Conservation (phyloP, 2,797 vertebrate species). For the Silurus aristotelis region DNA sequence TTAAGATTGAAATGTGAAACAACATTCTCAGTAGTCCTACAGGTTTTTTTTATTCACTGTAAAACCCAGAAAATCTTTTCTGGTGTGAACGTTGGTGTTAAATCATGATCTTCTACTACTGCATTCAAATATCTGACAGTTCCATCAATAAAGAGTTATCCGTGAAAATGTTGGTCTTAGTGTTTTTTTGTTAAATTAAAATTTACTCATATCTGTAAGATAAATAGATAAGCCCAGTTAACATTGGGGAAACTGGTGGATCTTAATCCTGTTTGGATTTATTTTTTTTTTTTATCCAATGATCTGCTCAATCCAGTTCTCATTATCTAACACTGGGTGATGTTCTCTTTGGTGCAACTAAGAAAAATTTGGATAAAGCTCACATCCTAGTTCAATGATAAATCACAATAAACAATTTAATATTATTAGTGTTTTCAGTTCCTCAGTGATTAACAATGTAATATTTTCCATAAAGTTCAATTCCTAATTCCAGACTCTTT, state of each 20-base stretch:
- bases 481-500: neutral
- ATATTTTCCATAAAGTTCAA: neutral
- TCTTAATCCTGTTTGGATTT: neutral
- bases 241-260: no score
- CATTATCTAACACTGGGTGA: neutral
- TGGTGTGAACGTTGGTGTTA: neutral
- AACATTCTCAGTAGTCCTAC: neutral
- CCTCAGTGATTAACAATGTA: neutral
- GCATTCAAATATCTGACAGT: neutral
- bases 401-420: neutral
- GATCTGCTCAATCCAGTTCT: neutral
- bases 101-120: neutral
- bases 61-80: no score
- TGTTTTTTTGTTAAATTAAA: conserved; percentile 8
- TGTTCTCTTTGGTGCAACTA: neutral
- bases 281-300: neutral
- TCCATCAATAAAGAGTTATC: conserved; percentile 29
- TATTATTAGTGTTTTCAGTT: no score
- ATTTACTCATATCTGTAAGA: neutral
- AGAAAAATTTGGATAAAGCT: neutral
- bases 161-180: neutral
- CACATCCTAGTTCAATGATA: neutral
- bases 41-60: no score
- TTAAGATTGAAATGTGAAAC: neutral
- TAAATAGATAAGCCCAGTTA: neutral